Evolutionary conservation across 2,888 invertebrate species (phyloP).

Genomic region (Diarsia mendica): DNA sequence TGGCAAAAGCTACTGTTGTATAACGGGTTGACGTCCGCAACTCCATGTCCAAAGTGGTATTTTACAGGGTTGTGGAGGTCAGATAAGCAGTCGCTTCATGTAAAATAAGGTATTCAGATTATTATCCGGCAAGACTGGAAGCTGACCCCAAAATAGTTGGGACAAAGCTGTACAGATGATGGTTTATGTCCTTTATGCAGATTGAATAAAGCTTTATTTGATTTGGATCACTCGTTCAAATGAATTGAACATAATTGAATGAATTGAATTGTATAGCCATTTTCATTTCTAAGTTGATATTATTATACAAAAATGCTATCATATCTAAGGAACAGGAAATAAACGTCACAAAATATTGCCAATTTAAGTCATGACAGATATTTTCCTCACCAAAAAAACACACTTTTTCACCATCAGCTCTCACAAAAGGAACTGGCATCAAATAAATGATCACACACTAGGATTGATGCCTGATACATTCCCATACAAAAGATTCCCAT

Average conservation of each 20-base stretch:
- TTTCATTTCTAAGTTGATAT: neutral
- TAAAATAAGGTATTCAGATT: no score
- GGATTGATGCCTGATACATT: conserved; percentile 63
- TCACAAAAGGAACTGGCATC: conserved; percentile 44
- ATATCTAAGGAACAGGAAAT: conserved; percentile 12
- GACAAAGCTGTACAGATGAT: no score
- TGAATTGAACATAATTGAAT: no score
- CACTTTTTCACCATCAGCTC: conserved; percentile 49
- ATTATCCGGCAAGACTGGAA: no score
- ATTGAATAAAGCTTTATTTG: neutral
- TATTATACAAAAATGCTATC: neutral
- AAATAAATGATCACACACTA: conserved; percentile 56
- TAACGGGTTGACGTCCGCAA: no score
- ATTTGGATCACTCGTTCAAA: neutral
- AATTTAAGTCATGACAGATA: conserved; percentile 34
- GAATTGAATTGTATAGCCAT: neutral
- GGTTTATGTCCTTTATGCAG: neutral
- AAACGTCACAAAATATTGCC: conserved; percentile 16
- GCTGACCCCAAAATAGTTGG: no score
- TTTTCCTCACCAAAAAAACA: conserved; percentile 42
- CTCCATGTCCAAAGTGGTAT: no score
- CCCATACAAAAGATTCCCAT: conserved; percentile 50
- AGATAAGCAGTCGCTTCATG: no score
- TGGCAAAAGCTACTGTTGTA: no score
- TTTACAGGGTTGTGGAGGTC: no score